A percentile compares a stretch with the other conserved stretches of the same genome.
These are phyloP conservation scores for Megaceryle torquata DNA, from an alignment of 2,113 vertebrate genomes.

Conservation along the genomic window DNA sequence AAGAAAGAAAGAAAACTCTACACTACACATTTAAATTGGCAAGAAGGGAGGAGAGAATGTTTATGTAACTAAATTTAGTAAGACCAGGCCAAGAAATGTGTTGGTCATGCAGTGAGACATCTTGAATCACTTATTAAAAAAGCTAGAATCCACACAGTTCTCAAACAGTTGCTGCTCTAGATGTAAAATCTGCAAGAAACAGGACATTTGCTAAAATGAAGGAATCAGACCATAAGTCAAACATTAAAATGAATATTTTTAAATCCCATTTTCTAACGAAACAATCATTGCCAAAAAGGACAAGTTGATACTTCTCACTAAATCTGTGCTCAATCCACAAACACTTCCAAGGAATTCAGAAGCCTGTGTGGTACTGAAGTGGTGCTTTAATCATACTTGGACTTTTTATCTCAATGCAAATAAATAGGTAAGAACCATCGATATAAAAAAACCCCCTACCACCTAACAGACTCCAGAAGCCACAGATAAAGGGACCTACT, in stretches of 20 bases:
- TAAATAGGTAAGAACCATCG: not conserved
- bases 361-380: not conserved
- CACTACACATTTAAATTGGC: not conserved
- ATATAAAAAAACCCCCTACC: not conserved
- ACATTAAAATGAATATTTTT: conserved; percentile 6
- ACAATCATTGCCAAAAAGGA: not conserved
- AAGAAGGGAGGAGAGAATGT: not conserved
- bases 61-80: not conserved
- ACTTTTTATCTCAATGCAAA: conserved; percentile 9
- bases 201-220: conserved; percentile 9
- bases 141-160: not conserved
- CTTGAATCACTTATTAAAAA: not conserved
- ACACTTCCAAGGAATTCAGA: conserved; percentile 18
- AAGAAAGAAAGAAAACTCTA: not conserved
- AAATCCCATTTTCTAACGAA: conserved; percentile 1
- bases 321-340: conserved; percentile 14
- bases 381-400: not conserved
- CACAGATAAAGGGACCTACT: not conserved
- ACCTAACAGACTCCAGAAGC: not conserved
- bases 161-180: not conserved
- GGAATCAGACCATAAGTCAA: not conserved
- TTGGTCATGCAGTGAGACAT: not conserved
- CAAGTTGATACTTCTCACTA: not conserved
- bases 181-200: not conserved
- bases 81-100: not conserved